phyloP scores from a whole-genome alignment of 2,797 vertebrate genomes.

The Allobates femoralis region DNA sequence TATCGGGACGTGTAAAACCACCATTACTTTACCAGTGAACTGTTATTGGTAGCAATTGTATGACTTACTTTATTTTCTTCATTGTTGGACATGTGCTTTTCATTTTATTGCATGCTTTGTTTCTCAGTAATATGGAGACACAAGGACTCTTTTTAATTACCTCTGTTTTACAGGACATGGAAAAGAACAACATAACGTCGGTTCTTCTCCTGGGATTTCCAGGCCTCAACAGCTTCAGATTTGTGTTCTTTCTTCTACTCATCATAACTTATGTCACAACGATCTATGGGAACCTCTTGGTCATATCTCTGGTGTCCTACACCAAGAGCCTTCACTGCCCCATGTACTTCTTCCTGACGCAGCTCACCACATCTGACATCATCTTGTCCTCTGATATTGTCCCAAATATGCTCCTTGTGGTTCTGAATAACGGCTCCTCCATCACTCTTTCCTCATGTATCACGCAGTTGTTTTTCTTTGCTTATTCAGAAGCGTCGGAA shows the following conservation, averaged over 20 bases:
- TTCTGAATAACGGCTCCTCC: neutral
- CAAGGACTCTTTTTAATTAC: neutral
- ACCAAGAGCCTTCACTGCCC: conserved; percentile 25
- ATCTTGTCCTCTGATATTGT: conserved; percentile 13
- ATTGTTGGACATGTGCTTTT: neutral
- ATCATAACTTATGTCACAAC: conserved; percentile 14
- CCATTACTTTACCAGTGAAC: too few species aligned
- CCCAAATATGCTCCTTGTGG: neutral
- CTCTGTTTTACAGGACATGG: neutral
- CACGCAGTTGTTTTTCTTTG: conserved; percentile 33
- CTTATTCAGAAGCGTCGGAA: neutral
- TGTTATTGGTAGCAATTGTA: too few species aligned
- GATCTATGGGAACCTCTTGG: conserved; percentile 34
- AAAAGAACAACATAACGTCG: neutral
- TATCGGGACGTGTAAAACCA: too few species aligned
- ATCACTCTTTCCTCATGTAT: neutral
- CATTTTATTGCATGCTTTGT: too few species aligned
- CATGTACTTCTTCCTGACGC: conserved; percentile 44
- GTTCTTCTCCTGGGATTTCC: conserved; percentile 29
- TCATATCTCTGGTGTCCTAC: conserved; percentile 15
- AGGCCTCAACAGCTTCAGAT: neutral
- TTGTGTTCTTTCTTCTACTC: neutral
- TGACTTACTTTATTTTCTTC: neutral
- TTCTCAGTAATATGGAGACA: neutral
- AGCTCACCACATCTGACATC: conserved; percentile 11